Evolutionary conservation across 2,113 vertebrate genomes (phyloP).

Genomic region (Pachycephala philippinensis): DNA sequence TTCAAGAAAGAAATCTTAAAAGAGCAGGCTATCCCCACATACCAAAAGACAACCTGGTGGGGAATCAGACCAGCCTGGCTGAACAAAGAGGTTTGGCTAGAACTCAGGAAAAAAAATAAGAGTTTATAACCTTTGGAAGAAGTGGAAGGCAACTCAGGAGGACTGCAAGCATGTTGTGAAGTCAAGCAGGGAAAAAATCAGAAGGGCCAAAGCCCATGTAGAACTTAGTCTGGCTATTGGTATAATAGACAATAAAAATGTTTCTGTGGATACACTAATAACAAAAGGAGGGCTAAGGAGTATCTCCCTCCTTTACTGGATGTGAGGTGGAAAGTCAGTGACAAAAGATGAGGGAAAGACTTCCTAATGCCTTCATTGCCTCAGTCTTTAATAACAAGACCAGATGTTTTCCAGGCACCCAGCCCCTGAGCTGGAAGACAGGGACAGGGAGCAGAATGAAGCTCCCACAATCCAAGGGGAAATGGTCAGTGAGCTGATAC

Average conservation of each 20-base stretch:
- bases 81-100: background rate
- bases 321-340: background rate
- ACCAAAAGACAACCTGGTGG: background rate
- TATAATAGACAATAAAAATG: background rate
- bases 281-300: background rate
- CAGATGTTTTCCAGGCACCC: background rate
- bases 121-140: background rate
- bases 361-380: background rate
- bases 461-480: background rate
- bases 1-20: background rate
- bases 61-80: background rate
- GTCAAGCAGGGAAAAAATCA: background rate
- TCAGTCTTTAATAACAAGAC: background rate
- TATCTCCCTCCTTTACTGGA: background rate
- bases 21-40: background rate
- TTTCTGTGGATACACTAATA: background rate
- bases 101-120: background rate
- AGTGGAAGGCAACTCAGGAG: background rate
- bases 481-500: background rate
- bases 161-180: background rate
- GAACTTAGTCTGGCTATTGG: background rate
- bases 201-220: background rate
- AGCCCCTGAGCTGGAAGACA: background rate
- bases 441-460: background rate
- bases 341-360: background rate